A percentile compares a stretch with the other conserved stretches of the same genome.
These are phyloP conservation scores for Phrynosoma blainvillii DNA, from an alignment of 2,113 vertebrate genomes.

Conservation along the genomic window DNA sequence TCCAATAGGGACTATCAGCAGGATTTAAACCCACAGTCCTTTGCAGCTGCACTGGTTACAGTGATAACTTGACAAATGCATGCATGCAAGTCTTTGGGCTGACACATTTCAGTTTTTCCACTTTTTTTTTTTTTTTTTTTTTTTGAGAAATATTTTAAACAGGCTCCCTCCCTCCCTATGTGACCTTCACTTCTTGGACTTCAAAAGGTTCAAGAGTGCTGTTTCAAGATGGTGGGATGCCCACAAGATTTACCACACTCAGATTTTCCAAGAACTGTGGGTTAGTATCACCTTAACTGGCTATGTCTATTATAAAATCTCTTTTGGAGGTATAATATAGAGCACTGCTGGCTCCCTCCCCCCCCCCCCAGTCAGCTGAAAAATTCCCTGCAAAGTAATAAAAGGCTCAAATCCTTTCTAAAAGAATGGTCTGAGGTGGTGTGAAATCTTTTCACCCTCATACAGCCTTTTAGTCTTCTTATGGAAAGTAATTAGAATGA, in stretches of 20 bases:
- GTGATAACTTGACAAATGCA: constrained; percentile 40
- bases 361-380: constrained; percentile 34
- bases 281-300: constrained; percentile 81
- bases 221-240: constrained; percentile 73
- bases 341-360: constrained; percentile 35
- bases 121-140: constrained; percentile 20
- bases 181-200: not conserved
- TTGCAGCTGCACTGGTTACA: too few species aligned
- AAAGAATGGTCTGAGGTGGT: constrained; percentile 64
- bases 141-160: constrained; percentile 52
- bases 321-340: constrained; percentile 83
- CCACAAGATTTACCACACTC: constrained; percentile 86
- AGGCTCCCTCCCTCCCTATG: constrained; percentile 31
- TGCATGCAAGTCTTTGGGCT: not conserved
- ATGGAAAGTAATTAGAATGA: constrained; percentile 57
- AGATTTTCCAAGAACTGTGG: constrained; percentile 89
- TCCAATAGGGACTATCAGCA: too few species aligned
- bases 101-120: constrained; percentile 25
- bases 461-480: constrained; percentile 53
- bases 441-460: constrained; percentile 45
- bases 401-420: constrained; percentile 55
- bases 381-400: constrained; percentile 46
- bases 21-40: too few species aligned
- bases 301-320: constrained; percentile 84
- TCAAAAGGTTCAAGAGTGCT: constrained; percentile 68